phyloP scores from a whole-genome alignment of 2,888 invertebrate species.

The Neocrepidodera transversa region DNA sequence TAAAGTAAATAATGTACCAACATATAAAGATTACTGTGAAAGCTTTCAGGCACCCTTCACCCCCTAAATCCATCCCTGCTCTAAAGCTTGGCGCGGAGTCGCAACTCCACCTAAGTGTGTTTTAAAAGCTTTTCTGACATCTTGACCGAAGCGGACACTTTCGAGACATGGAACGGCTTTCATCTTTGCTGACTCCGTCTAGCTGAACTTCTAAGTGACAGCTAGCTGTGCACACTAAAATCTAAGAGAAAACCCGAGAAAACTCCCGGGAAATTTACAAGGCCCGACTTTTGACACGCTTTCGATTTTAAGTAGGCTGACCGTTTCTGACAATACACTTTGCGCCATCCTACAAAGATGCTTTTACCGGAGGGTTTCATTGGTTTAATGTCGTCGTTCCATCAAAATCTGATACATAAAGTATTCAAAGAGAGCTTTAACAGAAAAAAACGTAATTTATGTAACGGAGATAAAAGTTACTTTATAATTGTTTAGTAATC shows the following conservation, averaged over 20 bases:
- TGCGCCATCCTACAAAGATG: slow-evolving; percentile 15
- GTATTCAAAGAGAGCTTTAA: slow-evolving; percentile 8
- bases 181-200: slow-evolving; percentile 53
- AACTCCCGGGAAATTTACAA: slow-evolving; percentile 42
- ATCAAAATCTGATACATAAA: slow-evolving; percentile 13
- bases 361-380: slow-evolving; percentile 20
- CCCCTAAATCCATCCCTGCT: slow-evolving; percentile 33
- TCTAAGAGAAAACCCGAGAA: slow-evolving; percentile 29
- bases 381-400: slow-evolving; percentile 8
- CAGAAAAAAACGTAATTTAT: neutral
- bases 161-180: slow-evolving; percentile 62
- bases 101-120: slow-evolving; percentile 56
- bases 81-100: slow-evolving; percentile 36
- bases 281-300: slow-evolving; percentile 44
- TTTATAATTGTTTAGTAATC: too few relatives aligned
- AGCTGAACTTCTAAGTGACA: slow-evolving; percentile 50
- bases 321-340: slow-evolving; percentile 37
- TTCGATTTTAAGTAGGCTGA: slow-evolving; percentile 44
- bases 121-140: slow-evolving; percentile 64
- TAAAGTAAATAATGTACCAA: slow-evolving; percentile 18
- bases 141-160: slow-evolving; percentile 63
- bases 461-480: too few relatives aligned
- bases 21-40: slow-evolving; percentile 20
- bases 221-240: slow-evolving; percentile 40
- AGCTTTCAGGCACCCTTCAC: slow-evolving; percentile 14